Conservation (phyloP, 2,888 invertebrate genomes). For the Heteropelma amictum region DNA sequence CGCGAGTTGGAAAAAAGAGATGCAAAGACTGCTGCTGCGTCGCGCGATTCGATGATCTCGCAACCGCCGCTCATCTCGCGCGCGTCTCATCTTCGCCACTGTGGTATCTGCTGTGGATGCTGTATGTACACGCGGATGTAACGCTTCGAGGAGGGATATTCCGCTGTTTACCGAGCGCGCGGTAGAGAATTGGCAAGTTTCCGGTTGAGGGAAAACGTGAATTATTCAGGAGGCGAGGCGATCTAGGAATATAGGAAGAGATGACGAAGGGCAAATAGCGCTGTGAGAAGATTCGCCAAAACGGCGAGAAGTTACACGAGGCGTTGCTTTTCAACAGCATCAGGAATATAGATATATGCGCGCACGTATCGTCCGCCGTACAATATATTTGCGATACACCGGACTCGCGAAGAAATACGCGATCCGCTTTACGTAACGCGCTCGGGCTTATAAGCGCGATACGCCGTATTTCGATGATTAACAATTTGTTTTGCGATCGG, state of each 20-base stretch:
- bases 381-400: conserved; percentile 2
- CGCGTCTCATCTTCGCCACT: neutral
- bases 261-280: conserved; percentile 21
- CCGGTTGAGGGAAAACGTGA: conserved; percentile 30
- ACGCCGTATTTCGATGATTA: conserved; percentile 76
- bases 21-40: no score
- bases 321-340: conserved; percentile 1
- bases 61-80: no score
- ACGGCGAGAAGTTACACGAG: conserved; percentile 9
- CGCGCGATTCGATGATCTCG: no score
- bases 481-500: conserved; percentile 77
- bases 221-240: conserved; percentile 8
- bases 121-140: neutral
- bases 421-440: conserved; percentile 70
- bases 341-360: neutral
- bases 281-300: conserved; percentile 39
- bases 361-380: neutral
- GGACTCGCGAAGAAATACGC: conserved; percentile 48
- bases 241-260: neutral
- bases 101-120: neutral
- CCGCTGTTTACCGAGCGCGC: neutral
- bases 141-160: neutral
- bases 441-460: conserved; percentile 61
- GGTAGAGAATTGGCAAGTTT: conserved; percentile 46
- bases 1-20: no score